phyloP scores from a whole-genome alignment of 1,140 invertebrate species.

The Kradibia gibbosae region DNA sequence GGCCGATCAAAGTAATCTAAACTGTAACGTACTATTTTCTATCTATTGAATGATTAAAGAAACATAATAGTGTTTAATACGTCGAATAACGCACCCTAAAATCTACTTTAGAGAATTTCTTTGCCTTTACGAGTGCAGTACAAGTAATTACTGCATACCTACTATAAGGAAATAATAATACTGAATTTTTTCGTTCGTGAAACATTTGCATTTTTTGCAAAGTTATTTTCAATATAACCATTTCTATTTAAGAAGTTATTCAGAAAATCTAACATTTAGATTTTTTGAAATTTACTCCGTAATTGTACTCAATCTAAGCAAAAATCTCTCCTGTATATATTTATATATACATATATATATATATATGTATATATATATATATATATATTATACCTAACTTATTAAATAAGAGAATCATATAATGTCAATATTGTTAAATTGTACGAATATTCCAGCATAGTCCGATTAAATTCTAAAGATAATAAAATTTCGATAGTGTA shows the following conservation, averaged over 20 bases:
- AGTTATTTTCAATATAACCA: background rate
- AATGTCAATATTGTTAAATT: background rate
- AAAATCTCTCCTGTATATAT: background rate
- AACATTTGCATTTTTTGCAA: conserved; percentile 6
- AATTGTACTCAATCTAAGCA: background rate
- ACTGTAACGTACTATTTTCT: too few relatives aligned
- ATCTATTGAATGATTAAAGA: too few relatives aligned
- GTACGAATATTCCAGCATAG: background rate
- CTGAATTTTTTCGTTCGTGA: background rate
- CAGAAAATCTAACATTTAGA: background rate
- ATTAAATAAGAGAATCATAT: background rate
- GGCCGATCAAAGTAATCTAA: too few relatives aligned
- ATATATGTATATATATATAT: too few relatives aligned
- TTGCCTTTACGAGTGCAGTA: background rate
- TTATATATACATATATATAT: too few relatives aligned
- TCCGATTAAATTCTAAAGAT: conserved; percentile 3
- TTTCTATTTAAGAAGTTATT: background rate
- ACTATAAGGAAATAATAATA: background rate
- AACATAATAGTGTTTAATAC: too few relatives aligned
- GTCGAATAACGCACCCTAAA: too few relatives aligned
- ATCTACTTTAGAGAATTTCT: too few relatives aligned
- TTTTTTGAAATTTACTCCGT: background rate
- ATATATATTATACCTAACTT: background rate
- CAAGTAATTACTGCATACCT: background rate
- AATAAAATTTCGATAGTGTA: conserved; percentile 15